Evolutionary conservation across 2,888 invertebrate species (phyloP), one percentile per base, ranked within the genome.

Genomic region (Callyntrura sp.): DNA sequence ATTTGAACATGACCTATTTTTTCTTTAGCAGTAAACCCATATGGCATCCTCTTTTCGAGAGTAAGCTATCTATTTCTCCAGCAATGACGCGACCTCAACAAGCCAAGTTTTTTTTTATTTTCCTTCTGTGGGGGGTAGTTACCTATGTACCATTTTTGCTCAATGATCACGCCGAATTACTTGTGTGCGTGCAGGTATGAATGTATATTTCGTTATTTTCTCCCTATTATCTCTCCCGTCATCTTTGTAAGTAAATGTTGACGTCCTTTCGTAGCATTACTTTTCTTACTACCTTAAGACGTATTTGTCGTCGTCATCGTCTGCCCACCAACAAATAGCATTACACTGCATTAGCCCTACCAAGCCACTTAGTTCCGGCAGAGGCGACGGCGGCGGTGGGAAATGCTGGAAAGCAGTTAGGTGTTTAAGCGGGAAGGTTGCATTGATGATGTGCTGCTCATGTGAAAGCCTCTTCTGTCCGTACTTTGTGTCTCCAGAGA

Each of bases 401-500:
- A 6, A 35, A 35, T 4, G 35, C 35, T 6, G 14, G 2, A 2
- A 51, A 28, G 28, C 35, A 73, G 43, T 14, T 1, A 43, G 23
- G 35, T 62, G 3, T 23, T 68, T 6, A 35, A 25, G 62, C 23
- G 12, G 25, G 23, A 2, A 11, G 25, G 25, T 20, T 62, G 62
- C 35, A 35, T 35, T 35, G 35, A 35, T 35, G 35, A 35, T 35
- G 35, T 35, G 68, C 35, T 35, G 68, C n/a, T 68, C n/a, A 45
- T 48, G 55, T 35, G 68, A 83, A 68, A 48, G 43, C 35, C 35
- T 51, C 51, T 25, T 35, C 68, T 68, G 68, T 68, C 68, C 48
- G 48, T 76, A 20, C 23, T 12, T 89, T 55, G 65, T 45, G 68
- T 57, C 70, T 60, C 4, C 62, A 85, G 78, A 83, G 62, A 76